phyloP scores from a whole-genome alignment of 2,888 invertebrate genomes.

The Spatulosminthurus flaviceps region DNA sequence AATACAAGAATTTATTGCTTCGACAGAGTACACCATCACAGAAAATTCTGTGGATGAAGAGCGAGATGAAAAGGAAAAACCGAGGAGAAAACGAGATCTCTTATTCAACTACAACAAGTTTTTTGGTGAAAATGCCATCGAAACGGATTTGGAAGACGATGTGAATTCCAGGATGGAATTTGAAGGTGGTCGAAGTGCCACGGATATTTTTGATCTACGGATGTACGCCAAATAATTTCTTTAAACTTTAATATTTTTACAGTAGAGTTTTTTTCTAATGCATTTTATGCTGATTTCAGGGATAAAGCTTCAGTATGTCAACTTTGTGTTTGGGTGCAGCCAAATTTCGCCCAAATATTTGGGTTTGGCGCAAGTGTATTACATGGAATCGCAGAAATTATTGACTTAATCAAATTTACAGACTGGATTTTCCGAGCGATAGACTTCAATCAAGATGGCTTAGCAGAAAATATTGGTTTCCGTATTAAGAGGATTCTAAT shows the following conservation, averaged over 20 bases:
- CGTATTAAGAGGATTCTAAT: conserved; percentile 41
- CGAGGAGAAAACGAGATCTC: not conserved
- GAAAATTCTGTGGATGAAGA: too few relatives aligned
- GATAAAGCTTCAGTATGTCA: conserved; percentile 43
- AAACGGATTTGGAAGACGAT: conserved; percentile 16
- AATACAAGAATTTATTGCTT: too few relatives aligned
- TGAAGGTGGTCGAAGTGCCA: not conserved
- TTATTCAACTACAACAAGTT: conserved; percentile 30
- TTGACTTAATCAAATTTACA: conserved; percentile 43
- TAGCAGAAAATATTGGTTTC: conserved; percentile 54
- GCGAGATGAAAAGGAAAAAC: too few relatives aligned
- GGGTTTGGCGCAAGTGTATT: conserved; percentile 40
- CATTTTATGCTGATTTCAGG: conserved; percentile 26
- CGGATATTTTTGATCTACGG: conserved; percentile 27
- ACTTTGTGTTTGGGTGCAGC: conserved; percentile 54
- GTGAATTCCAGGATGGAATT: not conserved
- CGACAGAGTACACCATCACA: too few relatives aligned
- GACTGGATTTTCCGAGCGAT: conserved; percentile 52
- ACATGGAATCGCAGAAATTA: conserved; percentile 51
- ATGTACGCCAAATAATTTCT: not conserved
- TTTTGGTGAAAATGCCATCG: conserved; percentile 12
- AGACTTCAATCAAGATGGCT: conserved; percentile 53
- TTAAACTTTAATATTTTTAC: not conserved
- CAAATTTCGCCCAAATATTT: conserved; percentile 55
- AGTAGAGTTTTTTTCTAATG: too few relatives aligned